Base-by-base conservation (phyloP, 1,140 invertebrate genomes). In the Drosophila pachea region DNA sequence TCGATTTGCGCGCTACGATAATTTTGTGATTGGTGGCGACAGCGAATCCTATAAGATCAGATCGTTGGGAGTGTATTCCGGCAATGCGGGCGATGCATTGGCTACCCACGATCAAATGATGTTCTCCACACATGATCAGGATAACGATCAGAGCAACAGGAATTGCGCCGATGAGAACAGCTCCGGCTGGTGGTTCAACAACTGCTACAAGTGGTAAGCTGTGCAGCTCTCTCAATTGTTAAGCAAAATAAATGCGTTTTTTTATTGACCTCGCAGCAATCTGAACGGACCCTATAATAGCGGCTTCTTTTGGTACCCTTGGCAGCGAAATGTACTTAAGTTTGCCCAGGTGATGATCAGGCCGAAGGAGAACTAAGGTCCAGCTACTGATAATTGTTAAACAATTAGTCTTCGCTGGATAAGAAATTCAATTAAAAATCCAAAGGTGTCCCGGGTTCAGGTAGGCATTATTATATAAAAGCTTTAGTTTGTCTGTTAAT, bases 121-220 rank as follows among this genome's bases (percentile, higher is more conserved):
- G 77, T 95, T 95, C 88, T 94, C 93, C 16, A 94, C 94, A 0
- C 89, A 90, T 8, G 94, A 95, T 69, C 75, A 90, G 11, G 94
- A 95, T 79, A 93, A 94, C 74, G 94, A 95, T 74, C 90, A 90
- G 4, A 91, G 90, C 42, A 92, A 93, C 35, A 92, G 92, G 2
- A 92, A 93, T 50, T 95, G 94, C 87, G 93, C 94, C 0, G 79
- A 91, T 40, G 90, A 92, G 58, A 92, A 93, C 45, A 90, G 89
- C 32, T 92, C 92, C 12, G 93, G 91, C 4, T 93, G 92, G 91
- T 94, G 93, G 93, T 93, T 93, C 73, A 91, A 91, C 62, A 73
- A 78, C n/a, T 87, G 78, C n/a, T 74, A 79, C 38, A 68, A 73
- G 4, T 71, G 67, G 70, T 73, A 50, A 53, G 42, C 68, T 14